Evolutionary conservation across 2,888 invertebrate species (phyloP).

Genomic region (Acanthococcus lagerstroemiae): DNA sequence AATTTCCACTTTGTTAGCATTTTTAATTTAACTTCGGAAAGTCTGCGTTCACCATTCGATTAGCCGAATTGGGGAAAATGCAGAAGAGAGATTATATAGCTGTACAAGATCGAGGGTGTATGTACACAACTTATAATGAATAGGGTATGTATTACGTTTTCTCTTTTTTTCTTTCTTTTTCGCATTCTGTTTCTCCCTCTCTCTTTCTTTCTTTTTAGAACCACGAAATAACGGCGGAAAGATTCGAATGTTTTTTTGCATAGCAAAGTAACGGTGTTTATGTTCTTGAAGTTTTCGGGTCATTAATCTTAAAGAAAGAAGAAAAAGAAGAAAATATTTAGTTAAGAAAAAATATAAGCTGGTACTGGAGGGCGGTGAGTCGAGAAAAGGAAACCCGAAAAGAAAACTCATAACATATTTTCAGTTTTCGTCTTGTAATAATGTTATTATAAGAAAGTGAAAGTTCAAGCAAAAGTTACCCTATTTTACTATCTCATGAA

Average conservation of each 20-base stretch:
- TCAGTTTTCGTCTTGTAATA: slow-evolving; percentile 28
- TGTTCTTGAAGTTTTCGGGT: slow-evolving; percentile 35
- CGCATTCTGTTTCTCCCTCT: neutral
- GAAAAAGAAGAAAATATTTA: slow-evolving; percentile 28
- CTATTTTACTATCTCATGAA: slow-evolving; percentile 28
- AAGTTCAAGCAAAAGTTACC: slow-evolving; percentile 27
- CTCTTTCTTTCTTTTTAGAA: slow-evolving; percentile 5
- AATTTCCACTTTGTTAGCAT: slow-evolving; percentile 18
- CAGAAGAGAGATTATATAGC: slow-evolving; percentile 17
- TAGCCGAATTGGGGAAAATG: slow-evolving; percentile 7
- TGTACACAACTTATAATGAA: slow-evolving; percentile 23
- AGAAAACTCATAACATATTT: slow-evolving; percentile 29
- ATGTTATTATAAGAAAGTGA: slow-evolving; percentile 30
- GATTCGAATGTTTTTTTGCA: slow-evolving; percentile 28
- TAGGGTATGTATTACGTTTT: slow-evolving; percentile 11
- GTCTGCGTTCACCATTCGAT: slow-evolving; percentile 6
- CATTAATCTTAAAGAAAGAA: slow-evolving; percentile 34
- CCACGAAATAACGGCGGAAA: slow-evolving; percentile 20
- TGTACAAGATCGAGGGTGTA: slow-evolving; percentile 22
- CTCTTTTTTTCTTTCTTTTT: neutral
- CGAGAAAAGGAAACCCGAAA: neutral
- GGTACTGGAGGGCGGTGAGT: neutral
- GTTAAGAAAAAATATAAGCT: slow-evolving; percentile 26
- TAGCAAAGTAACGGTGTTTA: slow-evolving; percentile 33
- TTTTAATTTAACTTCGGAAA: slow-evolving; percentile 15